Evolutionary conservation across 2,797 vertebrate genomes (phyloP).

Genomic region (Typhlichthys subterraneus): DNA sequence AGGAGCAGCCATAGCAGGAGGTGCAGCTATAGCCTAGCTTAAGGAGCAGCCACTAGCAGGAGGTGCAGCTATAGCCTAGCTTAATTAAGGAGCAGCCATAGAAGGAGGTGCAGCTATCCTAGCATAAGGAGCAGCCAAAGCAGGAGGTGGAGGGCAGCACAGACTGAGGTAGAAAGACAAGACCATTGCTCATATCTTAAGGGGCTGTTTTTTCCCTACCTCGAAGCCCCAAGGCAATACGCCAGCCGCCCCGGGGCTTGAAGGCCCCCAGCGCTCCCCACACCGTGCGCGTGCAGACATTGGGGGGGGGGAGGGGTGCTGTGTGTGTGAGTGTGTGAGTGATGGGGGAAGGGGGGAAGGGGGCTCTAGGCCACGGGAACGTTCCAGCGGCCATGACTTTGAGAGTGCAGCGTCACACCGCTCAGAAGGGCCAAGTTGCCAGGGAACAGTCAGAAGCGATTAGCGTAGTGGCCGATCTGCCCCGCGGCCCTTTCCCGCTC

Average conservation of each 20-base stretch:
- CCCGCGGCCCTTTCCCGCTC: slow-evolving; percentile 64
- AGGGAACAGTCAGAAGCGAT: slow-evolving; percentile 77
- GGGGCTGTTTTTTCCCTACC: slow-evolving; percentile 59
- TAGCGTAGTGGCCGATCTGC: slow-evolving; percentile 71
- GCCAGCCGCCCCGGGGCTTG: slow-evolving; percentile 53
- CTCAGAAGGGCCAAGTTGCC: slow-evolving; percentile 68
- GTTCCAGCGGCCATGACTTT: slow-evolving; percentile 48
- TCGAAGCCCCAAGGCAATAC: slow-evolving; percentile 53
- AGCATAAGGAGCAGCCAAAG: too few relatives aligned
- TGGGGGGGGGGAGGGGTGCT: slow-evolving; percentile 15
- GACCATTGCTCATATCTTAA: slow-evolving; percentile 51
- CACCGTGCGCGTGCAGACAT: background rate
- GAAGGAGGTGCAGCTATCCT: too few relatives aligned
- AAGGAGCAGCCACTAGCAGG: too few relatives aligned
- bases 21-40: too few relatives aligned
- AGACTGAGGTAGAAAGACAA: background rate
- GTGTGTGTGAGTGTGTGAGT: slow-evolving; percentile 2
- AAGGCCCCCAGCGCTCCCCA: slow-evolving; percentile 36
- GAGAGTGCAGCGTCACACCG: slow-evolving; percentile 63
- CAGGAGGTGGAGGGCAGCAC: background rate
- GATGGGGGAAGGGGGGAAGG: background rate
- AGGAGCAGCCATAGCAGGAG: slow-evolving; percentile 29
- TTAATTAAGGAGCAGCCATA: too few relatives aligned
- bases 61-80: too few relatives aligned
- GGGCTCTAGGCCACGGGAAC: slow-evolving; percentile 22